Base-by-base conservation (phyloP, 2,888 invertebrate genomes). In the Melieria crassipennis region DNA sequence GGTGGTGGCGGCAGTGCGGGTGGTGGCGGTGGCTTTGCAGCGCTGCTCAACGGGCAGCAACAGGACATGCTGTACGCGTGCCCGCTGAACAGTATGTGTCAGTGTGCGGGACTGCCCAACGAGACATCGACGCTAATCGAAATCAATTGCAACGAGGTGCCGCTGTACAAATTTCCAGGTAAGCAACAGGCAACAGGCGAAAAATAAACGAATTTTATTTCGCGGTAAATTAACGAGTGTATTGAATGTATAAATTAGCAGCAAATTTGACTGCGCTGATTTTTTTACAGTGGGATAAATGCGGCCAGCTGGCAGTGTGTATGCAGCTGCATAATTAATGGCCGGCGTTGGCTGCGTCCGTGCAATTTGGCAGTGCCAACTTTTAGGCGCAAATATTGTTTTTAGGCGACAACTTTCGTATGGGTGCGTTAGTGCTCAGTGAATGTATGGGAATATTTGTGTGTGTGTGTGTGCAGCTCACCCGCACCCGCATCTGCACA, bases 91-190 rank as follows among this genome's bases (percentile, higher is more conserved):
- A 85, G 86, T 73, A 86, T 87, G 86, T 87, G 87, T 78, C 86
- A 87, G 79, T 87, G 87, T 80, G 85, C 85, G 45, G 86, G 86
- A 6, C 75, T 87, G 79, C 86, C 87, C 73, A 87, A 87, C 78
- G 87, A 87, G 80, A 87, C 87, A 77, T 81, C 84, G 75, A 86
- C 85, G 61, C 79, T 87, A 80, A 84, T 87, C 82, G 86, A 87
- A 82, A 87, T 87, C 79, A 87, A 86, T 83, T 87, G 87, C 82
- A 87, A 87, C 79, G 86, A 87, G 77, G 87, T 87, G 80, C 82
- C 85, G 73, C 81, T 87, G 66, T 87, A 86, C 81, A 87, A 87
- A 82, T 87, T 87, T 84, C 87, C 87, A 80, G 87, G 87, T 87
- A 78, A 85, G 86, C 79, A 63, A 57, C n/a, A n/a, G 52, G 52